Evolutionary conservation across 2,797 vertebrate genomes (phyloP).

Genomic region (Tapirus indicus): DNA sequence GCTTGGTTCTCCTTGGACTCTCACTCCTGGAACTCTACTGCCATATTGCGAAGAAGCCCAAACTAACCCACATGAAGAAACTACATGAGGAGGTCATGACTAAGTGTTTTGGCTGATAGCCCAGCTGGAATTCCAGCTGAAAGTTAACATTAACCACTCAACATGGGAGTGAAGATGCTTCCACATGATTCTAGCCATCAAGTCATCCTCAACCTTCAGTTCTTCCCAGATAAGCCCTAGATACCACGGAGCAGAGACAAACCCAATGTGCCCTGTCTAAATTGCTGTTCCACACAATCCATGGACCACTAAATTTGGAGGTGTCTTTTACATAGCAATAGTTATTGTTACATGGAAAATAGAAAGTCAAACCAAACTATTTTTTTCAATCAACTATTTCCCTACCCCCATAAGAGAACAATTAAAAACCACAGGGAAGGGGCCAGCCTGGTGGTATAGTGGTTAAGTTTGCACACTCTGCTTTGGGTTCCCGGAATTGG

Average conservation of each 20-base stretch:
- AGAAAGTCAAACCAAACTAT: not conserved
- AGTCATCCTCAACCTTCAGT: not conserved
- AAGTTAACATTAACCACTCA: no score
- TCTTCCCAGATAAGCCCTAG: not conserved
- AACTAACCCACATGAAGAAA: not conserved
- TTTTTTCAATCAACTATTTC: not conserved
- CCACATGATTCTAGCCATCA: not conserved
- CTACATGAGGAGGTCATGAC: fast-evolving
- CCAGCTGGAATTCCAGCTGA: not conserved
- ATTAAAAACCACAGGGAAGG: not conserved
- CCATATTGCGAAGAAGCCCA: not conserved
- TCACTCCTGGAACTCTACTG: not conserved
- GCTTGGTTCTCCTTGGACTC: not conserved
- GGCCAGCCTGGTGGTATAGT: no score
- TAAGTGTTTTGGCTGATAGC: not conserved
- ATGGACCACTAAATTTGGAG: not conserved
- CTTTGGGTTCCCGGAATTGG: no score
- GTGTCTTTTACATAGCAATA: not conserved
- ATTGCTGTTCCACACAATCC: not conserved
- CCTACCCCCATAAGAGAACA: not conserved
- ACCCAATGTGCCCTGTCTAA: not conserved
- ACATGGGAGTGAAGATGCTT: not conserved
- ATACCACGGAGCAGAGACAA: not conserved
- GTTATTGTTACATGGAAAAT: not conserved
- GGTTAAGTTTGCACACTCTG: no score